Conservation (phyloP, 2,113 vertebrate species). For the Abramis brama region DNA sequence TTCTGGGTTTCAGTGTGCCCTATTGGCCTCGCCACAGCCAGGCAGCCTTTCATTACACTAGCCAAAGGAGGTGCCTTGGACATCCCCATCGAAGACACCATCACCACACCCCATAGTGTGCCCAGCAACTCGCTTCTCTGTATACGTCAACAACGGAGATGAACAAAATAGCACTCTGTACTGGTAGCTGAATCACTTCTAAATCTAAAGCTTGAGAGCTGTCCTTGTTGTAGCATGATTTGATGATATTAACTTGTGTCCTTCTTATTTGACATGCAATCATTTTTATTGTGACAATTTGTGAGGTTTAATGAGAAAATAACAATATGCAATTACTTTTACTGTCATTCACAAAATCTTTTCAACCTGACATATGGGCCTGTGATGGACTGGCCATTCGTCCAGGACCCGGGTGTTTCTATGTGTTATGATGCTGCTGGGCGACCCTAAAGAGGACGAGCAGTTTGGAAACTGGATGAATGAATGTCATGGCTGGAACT, state of each 20-base stretch:
- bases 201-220: not conserved
- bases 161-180: not conserved
- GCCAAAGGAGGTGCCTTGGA: conserved; percentile 49
- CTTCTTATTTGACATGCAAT: not conserved
- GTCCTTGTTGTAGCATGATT: not conserved
- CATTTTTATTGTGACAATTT: not conserved
- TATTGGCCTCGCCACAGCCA: conserved; percentile 51
- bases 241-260: not conserved
- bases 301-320: not conserved
- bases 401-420: not conserved
- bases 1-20: conserved; percentile 57
- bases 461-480: not conserved
- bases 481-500: conserved; percentile 32
- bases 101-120: conserved; percentile 41
- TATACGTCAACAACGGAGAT: conserved; percentile 6
- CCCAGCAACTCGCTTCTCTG: not conserved
- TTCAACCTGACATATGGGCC: not conserved
- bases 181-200: not conserved
- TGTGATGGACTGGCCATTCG: not conserved
- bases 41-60: conserved; percentile 60
- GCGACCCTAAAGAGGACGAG: not conserved
- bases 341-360: not conserved
- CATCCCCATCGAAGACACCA: conserved; percentile 52
- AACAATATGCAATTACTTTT: not conserved
- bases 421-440: not conserved